Percentiles rank a stretch among this genome's conserved stretches.
Evolutionary conservation across 2,888 invertebrate species (phyloP).

Genomic region (Coleophora flavipennella): DNA sequence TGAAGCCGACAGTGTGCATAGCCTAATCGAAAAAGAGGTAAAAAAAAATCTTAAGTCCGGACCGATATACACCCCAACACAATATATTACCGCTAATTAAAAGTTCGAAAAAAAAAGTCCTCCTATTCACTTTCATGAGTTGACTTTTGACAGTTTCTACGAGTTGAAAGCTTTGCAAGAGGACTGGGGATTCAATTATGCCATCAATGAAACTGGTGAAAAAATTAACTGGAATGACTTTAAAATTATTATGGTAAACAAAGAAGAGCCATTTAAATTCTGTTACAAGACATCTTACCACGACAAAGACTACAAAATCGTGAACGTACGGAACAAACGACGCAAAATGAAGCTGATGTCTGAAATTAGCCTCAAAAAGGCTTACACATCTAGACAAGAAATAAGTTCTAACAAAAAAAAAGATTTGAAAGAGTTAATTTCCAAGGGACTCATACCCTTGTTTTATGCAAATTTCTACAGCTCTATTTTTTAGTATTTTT

Average conservation of each 20-base stretch:
- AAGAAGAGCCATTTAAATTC: constrained; percentile 3
- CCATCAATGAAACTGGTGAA: background rate
- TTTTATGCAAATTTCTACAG: constrained; percentile 10
- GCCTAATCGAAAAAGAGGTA: constrained; percentile 27
- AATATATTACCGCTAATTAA: too few relatives aligned
- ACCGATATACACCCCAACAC: constrained; percentile 21
- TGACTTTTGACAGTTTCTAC: constrained; percentile 13
- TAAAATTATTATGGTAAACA: background rate
- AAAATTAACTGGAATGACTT: constrained; percentile 1
- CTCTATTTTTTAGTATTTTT: too few relatives aligned
- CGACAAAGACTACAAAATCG: too few relatives aligned
- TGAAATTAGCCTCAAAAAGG: constrained; percentile 4
- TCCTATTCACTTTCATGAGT: constrained; percentile 11
- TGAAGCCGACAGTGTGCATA: constrained; percentile 30
- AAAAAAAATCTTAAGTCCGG: too few relatives aligned
- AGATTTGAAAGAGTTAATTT: constrained; percentile 7
- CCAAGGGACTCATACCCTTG: constrained; percentile 9
- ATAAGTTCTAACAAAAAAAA: too few relatives aligned
- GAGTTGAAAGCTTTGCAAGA: constrained; percentile 5
- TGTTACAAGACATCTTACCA: constrained; percentile 5
- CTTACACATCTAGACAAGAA: constrained; percentile 2
- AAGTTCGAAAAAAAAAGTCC: constrained; percentile 7
- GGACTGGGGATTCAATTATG: constrained; percentile 1
- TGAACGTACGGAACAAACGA: constrained; percentile 13
- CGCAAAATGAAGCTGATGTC: constrained; percentile 9